A percentile compares a stretch with the other conserved stretches of the same genome.
Conservation (phyloP, 2,888 invertebrate species). For the Agrotis clavis region DNA sequence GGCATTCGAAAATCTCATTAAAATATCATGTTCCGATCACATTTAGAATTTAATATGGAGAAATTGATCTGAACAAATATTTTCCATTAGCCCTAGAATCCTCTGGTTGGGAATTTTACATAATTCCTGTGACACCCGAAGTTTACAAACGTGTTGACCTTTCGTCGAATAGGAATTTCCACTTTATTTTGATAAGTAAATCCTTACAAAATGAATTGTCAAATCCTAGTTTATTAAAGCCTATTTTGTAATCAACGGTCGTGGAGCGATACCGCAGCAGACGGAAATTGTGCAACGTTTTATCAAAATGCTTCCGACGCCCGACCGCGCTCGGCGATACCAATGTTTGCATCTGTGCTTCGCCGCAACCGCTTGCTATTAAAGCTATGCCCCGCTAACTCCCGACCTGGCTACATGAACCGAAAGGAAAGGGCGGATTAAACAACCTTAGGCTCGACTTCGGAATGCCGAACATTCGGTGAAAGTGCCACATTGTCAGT, state of each 20-base stretch:
- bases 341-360: slow-evolving; percentile 78
- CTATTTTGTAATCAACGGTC: slow-evolving; percentile 70
- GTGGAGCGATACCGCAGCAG: slow-evolving; percentile 67
- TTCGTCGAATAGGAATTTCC: slow-evolving; percentile 15
- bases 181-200: slow-evolving; percentile 18
- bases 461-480: slow-evolving; percentile 33
- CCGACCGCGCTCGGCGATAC: slow-evolving; percentile 69
- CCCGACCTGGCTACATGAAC: slow-evolving; percentile 51
- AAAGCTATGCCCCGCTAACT: slow-evolving; percentile 54
- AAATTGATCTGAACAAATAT: slow-evolving; percentile 51
- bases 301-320: slow-evolving; percentile 82
- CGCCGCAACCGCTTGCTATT: slow-evolving; percentile 61
- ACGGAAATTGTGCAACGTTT: slow-evolving; percentile 84
- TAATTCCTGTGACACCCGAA: slow-evolving; percentile 18
- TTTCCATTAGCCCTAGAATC: slow-evolving; percentile 22
- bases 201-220: background rate
- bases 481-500: slow-evolving; percentile 56
- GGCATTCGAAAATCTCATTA: slow-evolving; percentile 70
- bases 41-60: slow-evolving; percentile 60
- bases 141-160: slow-evolving; percentile 37
- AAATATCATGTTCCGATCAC: slow-evolving; percentile 69
- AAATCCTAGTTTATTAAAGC: slow-evolving; percentile 69
- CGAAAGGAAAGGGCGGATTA: slow-evolving; percentile 43
- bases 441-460: slow-evolving; percentile 40
- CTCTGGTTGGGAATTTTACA: slow-evolving; percentile 25